Evolutionary conservation across 2,888 invertebrate species (phyloP).

Genomic region (Octonoba sinensis): DNA sequence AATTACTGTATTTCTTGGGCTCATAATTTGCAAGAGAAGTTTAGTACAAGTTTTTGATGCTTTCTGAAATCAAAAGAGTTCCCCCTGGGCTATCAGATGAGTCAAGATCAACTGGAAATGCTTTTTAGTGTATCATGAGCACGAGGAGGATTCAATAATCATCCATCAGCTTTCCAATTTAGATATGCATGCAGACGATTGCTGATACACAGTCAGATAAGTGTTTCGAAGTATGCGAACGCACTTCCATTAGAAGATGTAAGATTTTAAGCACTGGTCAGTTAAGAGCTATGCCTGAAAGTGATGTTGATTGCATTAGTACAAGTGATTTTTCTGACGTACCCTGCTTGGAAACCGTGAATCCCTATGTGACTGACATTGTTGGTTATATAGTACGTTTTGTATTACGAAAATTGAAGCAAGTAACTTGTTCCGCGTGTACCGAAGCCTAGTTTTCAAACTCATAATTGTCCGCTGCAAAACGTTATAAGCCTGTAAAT

Average conservation of each 20-base stretch:
- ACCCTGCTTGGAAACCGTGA: not conserved
- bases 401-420: not conserved
- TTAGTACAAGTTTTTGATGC: not conserved
- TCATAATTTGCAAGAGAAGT: not conserved
- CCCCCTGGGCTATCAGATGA: not conserved
- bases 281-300: not conserved
- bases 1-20: not conserved
- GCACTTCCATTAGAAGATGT: not conserved
- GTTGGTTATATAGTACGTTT: not conserved
- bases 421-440: not conserved
- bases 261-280: not conserved
- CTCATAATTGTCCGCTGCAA: not conserved
- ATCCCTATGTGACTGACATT: not conserved
- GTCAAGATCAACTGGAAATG: not conserved
- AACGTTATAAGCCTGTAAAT: not conserved
- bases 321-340: not conserved
- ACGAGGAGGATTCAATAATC: not conserved
- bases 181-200: not conserved
- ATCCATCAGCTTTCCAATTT: not conserved
- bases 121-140: not conserved
- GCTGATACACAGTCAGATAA: not conserved
- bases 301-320: not conserved
- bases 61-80: not conserved
- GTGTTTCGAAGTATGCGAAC: not conserved
- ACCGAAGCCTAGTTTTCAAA: not conserved